Evolutionary conservation across 2,888 invertebrate genomes (phyloP), one percentile per base, ranked within the genome.

Genomic region (Meteorus cinctellus): DNA sequence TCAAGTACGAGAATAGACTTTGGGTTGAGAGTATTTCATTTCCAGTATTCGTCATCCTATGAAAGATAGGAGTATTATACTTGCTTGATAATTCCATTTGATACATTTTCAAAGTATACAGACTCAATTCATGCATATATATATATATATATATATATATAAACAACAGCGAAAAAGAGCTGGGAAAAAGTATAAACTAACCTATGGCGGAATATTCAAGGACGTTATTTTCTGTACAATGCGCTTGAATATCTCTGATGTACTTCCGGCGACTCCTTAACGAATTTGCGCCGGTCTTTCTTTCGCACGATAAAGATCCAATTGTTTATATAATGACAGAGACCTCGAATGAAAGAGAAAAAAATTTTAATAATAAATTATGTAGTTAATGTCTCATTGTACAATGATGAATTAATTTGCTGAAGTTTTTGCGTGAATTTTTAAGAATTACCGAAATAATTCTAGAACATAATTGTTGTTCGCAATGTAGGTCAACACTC

Each of bases 221-320:
- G 69, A 68, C 69, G 51, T 31, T 69, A 48, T 48, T 2, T 48
- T 48, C 48, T 69, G 48, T 45, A 27, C 36, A 36, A 14, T 19
- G 19, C 41, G 41, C 34, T 31, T 48, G 48, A 45, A 4, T 62
- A 27, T 62, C 27, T 62, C 29, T n/a, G 12, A 29, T 48, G 51
- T 19, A 31, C 48, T 68, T 68, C 68, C 68, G 48, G 68, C 31
- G 70, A 70, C 59, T 70, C n/a, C 68, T 68, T 51, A 29, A 70
- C 59, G 31, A 59, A 51, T 70, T 70, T 24, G 48, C 48, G 70
- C 27, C 10, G 60, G 24, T 69, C 60, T 60, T 48, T 16, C 16
- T 48, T 36, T 70, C 59, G 31, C 70, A 59, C 60, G 70, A 59
- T 70, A 60, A 70, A 59, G 60, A 70, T 70, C 59, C 70, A 60